Base-by-base conservation (phyloP, 2,113 vertebrate genomes). In the Festucalex cinctus region DNA sequence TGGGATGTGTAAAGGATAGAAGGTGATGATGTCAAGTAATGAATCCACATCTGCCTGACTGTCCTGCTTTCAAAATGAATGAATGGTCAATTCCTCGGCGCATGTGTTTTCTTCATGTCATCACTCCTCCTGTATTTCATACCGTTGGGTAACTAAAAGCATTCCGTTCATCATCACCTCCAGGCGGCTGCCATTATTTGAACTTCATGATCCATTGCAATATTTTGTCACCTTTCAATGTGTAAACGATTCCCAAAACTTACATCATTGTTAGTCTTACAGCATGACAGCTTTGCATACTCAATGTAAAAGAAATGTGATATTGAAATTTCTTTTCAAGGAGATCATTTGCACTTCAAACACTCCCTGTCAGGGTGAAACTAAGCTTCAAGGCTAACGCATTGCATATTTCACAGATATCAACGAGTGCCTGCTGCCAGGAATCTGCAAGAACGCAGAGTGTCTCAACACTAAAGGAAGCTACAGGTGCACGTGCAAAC, bases 401-500 rank as follows among this genome's bases (percentile, higher is more conserved):
- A 9, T n/a, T 62, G 60, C 6, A 16, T 62, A 62, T 79, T 78
- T 85, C 32, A 59, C 85, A 93, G 92, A 93, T 80, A 92, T 93
- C 74, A 93, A 93, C 17, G 92, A 93, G 84, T 93, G 92, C 70
- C 68, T 88, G 73, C 75, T 93, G 79, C 82, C 84, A 16, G 92
- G 91, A 19, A 80, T 93, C 67, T 93, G 92, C 65, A 92, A 90
- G 81, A 91, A 93, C 12, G 91, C 91, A 0, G 88, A 91, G 46
- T 93, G 92, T 63, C 75, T 93, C 65, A 93, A 93, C 74, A 88
- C 86, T 66, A 91, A 78, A 80, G 92, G 92, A 53, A 93, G 92
- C 86, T 93, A 92, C 90, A 90, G 91, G 80, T 93, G 92, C 86
- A 91, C 83, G 0, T 93, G 92, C 68, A 92, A 92, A 64, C 71